Base-by-base conservation (phyloP, 64 coral and sea anemone species). In the Montipora sp. region DNA sequence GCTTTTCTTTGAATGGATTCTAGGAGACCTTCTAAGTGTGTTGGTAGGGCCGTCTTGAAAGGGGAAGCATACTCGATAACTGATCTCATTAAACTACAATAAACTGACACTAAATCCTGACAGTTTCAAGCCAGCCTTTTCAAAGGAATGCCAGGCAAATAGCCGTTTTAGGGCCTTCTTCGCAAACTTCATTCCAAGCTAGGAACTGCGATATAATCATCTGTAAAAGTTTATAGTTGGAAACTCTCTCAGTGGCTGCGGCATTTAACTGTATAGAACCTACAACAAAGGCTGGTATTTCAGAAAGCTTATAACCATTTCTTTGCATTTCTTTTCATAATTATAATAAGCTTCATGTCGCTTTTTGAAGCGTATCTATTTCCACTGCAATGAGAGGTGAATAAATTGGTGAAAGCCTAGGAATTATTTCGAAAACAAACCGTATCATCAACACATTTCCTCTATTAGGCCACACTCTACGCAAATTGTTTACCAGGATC, bases 401-500 rank as follows among this genome's bases (percentile, higher is more conserved):
- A n/a, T 83, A 83, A 48, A 7, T 50, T 48, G 80, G 80, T 23
- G 46, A 83, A 19, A 50, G 13, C 6, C 80, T 83, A 58, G 80
- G 80, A 50, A 83, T 83, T 45, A 90, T 90, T 61, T 90, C 88
- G 44, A 90, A 59, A 12, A 55, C 75, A 27, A 75, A 78, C 5
- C 5, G 57, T 24, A 74, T 78, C 88, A 61, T 79, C 88, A 14
- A 90, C 88, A 79, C 57, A 79, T 23, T 90, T 90, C 45, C 7
- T 50, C 36, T 78, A 50, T 78, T 27, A 78, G 2, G 76, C 11
- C 23, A 78, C 15, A 43, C 75, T 78, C 75, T 78, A 91, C 48
- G 68, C 61, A 91, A 55, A 51, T 91, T 79, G 44, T 91, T 81
- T 7, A 91, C 89, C 67, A 91, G 80, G 65, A 91, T 73, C 49